These are phyloP conservation scores for Eupleurogrammus muticus DNA, from an alignment of 2,797 vertebrate species.

Conservation along the genomic window DNA sequence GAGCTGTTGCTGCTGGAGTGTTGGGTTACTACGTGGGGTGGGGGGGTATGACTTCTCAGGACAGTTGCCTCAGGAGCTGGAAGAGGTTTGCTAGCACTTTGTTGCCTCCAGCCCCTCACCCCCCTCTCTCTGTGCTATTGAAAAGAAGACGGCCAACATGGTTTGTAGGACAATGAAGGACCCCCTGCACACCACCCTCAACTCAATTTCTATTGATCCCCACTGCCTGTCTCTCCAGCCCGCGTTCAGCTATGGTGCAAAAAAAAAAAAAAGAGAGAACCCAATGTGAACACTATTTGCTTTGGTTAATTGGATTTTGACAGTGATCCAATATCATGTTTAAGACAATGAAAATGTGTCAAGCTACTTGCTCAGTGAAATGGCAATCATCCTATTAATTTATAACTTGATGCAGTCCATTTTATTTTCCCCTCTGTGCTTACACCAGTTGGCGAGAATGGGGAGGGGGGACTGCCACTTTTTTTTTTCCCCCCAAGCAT, in stretches of 20 bases:
- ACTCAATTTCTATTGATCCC: constrained; percentile 84
- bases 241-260: constrained; percentile 63
- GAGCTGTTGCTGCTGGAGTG: constrained; percentile 68
- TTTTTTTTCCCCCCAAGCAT: neutral
- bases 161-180: constrained; percentile 78
- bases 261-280: constrained; percentile 27
- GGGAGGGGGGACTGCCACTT: too few relatives aligned
- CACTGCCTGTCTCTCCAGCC: constrained; percentile 65
- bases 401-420: constrained; percentile 51
- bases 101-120: constrained; percentile 64
- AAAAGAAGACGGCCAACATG: constrained; percentile 75
- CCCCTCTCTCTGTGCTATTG: constrained; percentile 60
- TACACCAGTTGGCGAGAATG: neutral
- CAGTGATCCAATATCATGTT: constrained; percentile 72
- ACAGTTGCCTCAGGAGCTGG: constrained; percentile 73
- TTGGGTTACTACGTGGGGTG: constrained; percentile 60
- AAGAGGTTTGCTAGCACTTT: constrained; percentile 78
- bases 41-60: constrained; percentile 65
- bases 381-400: constrained; percentile 72
- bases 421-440: constrained; percentile 43
- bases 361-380: constrained; percentile 53
- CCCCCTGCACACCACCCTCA: constrained; percentile 69
- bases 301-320: constrained; percentile 79
- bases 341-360: constrained; percentile 79
- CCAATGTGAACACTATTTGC: constrained; percentile 69